These are phyloP conservation scores for Botia almorhae DNA, from an alignment of 2,797 vertebrate genomes.

Conservation along the genomic window DNA sequence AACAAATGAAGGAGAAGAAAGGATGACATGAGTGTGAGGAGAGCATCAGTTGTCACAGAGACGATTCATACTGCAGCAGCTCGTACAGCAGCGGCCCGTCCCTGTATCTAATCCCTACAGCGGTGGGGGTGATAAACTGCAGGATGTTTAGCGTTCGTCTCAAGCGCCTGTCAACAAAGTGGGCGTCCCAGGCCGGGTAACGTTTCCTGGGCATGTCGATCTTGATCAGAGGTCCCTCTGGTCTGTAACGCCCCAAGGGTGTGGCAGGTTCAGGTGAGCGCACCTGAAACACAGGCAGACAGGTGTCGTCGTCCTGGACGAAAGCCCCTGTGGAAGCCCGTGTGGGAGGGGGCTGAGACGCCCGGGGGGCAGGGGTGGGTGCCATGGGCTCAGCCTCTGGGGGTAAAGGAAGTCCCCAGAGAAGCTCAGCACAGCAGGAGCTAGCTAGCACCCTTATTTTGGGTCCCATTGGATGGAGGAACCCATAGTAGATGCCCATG, in stretches of 20 bases:
- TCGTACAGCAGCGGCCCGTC: conserved; percentile 96
- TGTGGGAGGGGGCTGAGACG: no score
- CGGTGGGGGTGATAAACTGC: conserved; percentile 94
- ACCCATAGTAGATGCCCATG: conserved; percentile 96
- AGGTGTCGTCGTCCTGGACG: conserved; percentile 86
- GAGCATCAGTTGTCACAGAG: conserved; percentile 77
- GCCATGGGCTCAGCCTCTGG: conserved; percentile 93
- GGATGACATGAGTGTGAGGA: no score
- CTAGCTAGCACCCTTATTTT: conserved; percentile 89
- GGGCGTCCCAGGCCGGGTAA: conserved; percentile 98
- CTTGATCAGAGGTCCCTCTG: conserved; percentile 96
- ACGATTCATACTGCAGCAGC: conserved; percentile 98
- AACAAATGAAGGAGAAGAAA: no score
- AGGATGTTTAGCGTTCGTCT: conserved; percentile 99
- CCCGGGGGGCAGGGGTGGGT: conserved; percentile 84
- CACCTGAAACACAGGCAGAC: conserved; percentile 98
- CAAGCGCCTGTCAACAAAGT: conserved; percentile 97
- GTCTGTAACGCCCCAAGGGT: conserved; percentile 80
- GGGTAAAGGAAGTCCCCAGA: conserved; percentile 96
- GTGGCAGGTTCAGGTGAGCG: conserved; percentile 85
- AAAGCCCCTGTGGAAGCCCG: conserved; percentile 77
- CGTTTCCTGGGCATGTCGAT: conserved; percentile 99
- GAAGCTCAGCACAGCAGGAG: conserved; percentile 97
- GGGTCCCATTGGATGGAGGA: conserved; percentile 92
- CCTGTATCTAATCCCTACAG: conserved; percentile 95